Evolutionary conservation across 2,888 invertebrate genomes (phyloP), one percentile per base, ranked within the genome.

Genomic region (Brachyopa scutellaris): DNA sequence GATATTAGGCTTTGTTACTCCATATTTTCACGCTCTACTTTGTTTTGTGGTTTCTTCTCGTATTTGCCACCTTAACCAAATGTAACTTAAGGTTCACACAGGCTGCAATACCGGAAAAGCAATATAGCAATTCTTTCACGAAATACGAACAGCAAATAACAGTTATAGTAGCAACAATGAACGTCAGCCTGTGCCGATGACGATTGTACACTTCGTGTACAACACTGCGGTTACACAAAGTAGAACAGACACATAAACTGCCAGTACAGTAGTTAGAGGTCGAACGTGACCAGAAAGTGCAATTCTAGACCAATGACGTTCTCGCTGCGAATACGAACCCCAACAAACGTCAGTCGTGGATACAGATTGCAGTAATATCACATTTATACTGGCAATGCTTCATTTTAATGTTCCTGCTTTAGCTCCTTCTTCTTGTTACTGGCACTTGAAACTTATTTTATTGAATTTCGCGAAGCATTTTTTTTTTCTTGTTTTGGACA

Each of bases 301-400:
- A 61, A 42, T 33, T 42, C 33, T 9, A 13, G 2, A 51, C 15
- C 9, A 19, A 61, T 51, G 23, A 72, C 61, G 23, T 51, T 42
- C 23, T 11, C 33, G 11, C 13, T 21, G 29, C 59, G 13, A 53
- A 9, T 47, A 55, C 29, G 29, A 55, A 47, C 31, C 9, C 31
- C 15, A 9, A 55, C 29, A 21, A 55, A 47, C 31, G 8, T 31
- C 15, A 9, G 8, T 42, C 53, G 38, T 59, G 36, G 49, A 29
- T 57, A 55, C 55, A 73, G 64, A 64, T 64, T 64, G 64, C 72
- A 61, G 42, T 57, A 57, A 69, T 69, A 47, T 69, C 45, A n/a
- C 26, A 69, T 49, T 47, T 11, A 36, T n/a, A n/a, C 53, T 31
- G 15, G 21, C 47, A 29, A 64, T 64, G 62, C 21, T 49, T 64